Percentiles rank a stretch among this genome's conserved stretches.
Evolutionary conservation across 2,888 invertebrate genomes (phyloP).

Genomic region (Leptura quadrifasciata): DNA sequence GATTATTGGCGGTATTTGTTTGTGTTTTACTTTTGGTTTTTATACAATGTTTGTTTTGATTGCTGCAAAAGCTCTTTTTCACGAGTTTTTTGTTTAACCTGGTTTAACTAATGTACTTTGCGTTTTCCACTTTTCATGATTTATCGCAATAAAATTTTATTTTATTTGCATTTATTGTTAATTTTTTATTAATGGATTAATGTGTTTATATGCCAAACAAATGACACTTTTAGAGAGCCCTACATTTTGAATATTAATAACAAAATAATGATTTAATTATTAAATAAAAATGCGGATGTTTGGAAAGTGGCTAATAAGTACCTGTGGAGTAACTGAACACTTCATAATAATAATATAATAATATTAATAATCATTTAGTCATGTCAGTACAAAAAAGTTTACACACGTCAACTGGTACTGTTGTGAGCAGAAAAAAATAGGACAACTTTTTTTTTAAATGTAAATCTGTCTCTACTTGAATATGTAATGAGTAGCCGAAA

Average conservation of each 20-base stretch:
- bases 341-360: too few species aligned
- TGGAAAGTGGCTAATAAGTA: background rate
- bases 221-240: background rate
- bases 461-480: too few species aligned
- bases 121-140: constrained; percentile 54
- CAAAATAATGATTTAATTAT: background rate
- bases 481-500: too few species aligned
- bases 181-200: constrained; percentile 23
- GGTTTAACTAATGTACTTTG: constrained; percentile 60
- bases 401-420: too few species aligned
- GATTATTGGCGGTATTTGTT: constrained; percentile 64
- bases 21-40: constrained; percentile 59
- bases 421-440: too few species aligned
- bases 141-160: constrained; percentile 47
- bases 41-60: constrained; percentile 61
- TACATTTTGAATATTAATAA: background rate
- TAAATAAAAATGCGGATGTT: background rate
- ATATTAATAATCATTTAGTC: too few species aligned
- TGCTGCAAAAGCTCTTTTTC: constrained; percentile 57
- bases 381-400: too few species aligned
- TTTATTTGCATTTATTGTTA: constrained; percentile 44
- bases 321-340: too few species aligned
- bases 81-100: constrained; percentile 61
- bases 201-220: background rate
- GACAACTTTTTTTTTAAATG: too few species aligned